Conservation (phyloP, 2,113 vertebrate genomes). For the Bambusicola thoracicus region DNA sequence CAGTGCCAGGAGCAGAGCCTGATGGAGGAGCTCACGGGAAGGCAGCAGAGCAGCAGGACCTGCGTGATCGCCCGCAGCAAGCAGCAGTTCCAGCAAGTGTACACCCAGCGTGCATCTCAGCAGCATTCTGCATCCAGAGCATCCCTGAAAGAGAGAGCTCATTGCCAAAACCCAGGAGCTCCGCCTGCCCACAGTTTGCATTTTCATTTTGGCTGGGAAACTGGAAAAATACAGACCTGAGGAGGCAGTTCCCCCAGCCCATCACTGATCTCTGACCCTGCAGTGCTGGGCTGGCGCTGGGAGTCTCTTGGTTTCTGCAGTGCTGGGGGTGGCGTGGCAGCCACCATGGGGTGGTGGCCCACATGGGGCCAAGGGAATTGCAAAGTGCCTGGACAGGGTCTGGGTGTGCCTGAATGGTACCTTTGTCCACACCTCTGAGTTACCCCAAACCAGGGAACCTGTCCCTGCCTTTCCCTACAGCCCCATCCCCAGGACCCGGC, state of each 20-base stretch:
- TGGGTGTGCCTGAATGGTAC: background rate
- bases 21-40: fast-evolving
- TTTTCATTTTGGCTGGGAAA: background rate
- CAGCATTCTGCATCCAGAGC: background rate
- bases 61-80: fast-evolving
- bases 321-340: background rate
- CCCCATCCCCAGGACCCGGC: background rate
- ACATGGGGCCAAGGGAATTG: fast-evolving
- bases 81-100: background rate
- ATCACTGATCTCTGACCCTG: background rate
- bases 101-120: background rate
- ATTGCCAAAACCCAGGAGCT: background rate
- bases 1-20: background rate
- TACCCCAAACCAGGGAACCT: background rate
- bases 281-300: background rate
- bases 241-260: background rate
- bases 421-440: background rate
- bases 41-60: fast-evolving
- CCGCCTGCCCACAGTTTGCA: background rate
- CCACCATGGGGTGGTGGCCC: no score
- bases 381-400: background rate
- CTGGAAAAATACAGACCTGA: background rate
- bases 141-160: background rate
- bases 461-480: background rate
- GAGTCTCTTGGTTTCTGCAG: fast-evolving